Evolutionary conservation across 2,113 vertebrate genomes (phyloP).

Genomic region (Anarhynchus alexandrinus): DNA sequence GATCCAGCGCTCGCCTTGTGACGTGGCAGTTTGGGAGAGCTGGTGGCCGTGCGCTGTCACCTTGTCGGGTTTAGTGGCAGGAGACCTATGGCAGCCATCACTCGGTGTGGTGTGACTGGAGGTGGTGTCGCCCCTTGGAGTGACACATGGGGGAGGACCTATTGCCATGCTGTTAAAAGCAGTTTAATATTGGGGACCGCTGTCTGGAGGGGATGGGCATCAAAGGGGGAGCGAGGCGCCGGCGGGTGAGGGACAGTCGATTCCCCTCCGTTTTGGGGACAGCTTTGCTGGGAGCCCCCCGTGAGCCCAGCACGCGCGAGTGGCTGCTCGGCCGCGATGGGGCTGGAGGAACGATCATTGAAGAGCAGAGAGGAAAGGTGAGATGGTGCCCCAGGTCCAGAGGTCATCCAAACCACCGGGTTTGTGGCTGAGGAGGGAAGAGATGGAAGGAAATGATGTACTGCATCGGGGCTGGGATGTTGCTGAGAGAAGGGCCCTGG

Average conservation of each 20-base stretch:
- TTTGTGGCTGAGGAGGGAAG: neutral
- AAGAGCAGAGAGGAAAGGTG: neutral
- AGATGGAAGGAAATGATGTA: neutral
- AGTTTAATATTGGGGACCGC: neutral
- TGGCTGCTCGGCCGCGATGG: neutral
- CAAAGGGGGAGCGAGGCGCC: neutral
- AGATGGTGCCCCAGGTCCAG: neutral
- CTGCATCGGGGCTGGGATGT: neutral
- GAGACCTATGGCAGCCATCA: neutral
- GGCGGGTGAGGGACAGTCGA: neutral
- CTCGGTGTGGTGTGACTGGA: neutral
- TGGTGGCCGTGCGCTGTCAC: accelerated
- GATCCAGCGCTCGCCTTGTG: accelerated
- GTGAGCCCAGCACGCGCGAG: too few species aligned
- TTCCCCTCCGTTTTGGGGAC: too few species aligned
- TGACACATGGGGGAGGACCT: neutral
- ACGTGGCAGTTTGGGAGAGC: neutral
- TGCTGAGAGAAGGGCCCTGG: neutral
- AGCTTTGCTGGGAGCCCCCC: neutral
- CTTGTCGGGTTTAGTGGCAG: accelerated
- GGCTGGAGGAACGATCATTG: too few species aligned
- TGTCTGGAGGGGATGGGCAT: neutral
- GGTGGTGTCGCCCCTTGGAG: neutral
- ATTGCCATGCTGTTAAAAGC: neutral
- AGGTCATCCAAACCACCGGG: too few species aligned